A percentile compares a stretch with the other conserved stretches of the same genome.
Conservation (phyloP, 2,797 vertebrate species). For the Dendrocincla fuliginosa region DNA sequence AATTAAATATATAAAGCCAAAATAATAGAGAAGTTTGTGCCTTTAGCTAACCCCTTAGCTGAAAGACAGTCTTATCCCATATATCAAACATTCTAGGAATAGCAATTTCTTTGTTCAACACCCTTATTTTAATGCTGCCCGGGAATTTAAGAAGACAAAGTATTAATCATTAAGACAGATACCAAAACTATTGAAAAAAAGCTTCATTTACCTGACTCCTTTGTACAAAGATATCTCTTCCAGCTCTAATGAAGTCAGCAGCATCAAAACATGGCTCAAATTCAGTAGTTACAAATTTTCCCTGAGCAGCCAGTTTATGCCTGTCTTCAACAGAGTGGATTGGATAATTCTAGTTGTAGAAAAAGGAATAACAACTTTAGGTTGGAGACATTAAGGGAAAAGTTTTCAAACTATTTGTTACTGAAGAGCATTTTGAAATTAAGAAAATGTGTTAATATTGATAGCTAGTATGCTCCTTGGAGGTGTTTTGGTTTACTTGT, state of each 20-base stretch:
- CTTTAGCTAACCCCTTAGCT: neutral
- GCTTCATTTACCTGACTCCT: conserved; percentile 89
- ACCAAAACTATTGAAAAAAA: neutral
- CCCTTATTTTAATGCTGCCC: neutral
- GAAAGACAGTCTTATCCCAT: neutral
- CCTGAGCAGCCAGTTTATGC: conserved; percentile 92
- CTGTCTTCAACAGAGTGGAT: conserved; percentile 94
- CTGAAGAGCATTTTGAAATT: neutral
- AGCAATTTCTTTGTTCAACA: neutral
- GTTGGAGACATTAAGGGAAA: neutral
- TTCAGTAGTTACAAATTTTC: conserved; percentile 98
- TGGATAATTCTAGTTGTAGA: conserved; percentile 86
- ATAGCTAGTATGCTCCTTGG: neutral
- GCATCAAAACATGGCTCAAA: conserved; percentile 98
- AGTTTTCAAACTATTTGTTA: neutral
- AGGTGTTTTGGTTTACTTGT: neutral
- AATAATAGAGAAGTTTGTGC: neutral
- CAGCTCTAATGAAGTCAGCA: conserved; percentile 97
- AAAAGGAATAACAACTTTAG: neutral
- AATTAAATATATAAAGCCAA: neutral
- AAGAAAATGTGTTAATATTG: neutral
- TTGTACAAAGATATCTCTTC: conserved; percentile 95
- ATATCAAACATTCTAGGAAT: neutral
- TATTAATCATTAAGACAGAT: neutral
- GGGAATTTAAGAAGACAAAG: neutral